Evolutionary conservation across 2,888 invertebrate species (phyloP), one percentile per base, ranked within the genome.

Genomic region (Ditylenchus weischeri): DNA sequence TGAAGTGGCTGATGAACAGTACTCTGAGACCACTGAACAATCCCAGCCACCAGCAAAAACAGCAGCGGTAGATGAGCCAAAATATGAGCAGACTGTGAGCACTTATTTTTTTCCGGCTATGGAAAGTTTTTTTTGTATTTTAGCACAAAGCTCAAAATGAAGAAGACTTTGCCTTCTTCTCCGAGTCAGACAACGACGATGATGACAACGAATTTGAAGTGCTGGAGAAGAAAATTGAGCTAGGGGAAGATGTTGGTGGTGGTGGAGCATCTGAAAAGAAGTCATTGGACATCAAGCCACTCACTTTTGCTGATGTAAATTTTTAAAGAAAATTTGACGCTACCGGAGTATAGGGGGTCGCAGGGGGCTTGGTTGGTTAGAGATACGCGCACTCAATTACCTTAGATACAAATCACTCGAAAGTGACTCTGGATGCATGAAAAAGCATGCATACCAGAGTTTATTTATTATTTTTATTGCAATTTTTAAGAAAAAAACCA

Each of bases 231-330:
- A 62, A 57, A 61, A 29, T 18, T 11, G 74, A 72, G 0, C 71
- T 72, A 23, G 67, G 69, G 4, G 43, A 43, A 43, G 65, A 69
- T 2, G 59, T n/a, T 13, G 64, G 58, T 11, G 64, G 58, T 11
- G 54, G 60, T 7, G 38, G 35, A 8, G 68, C 65, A n/a, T 65
- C 67, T n/a, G 69, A 73, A 43, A 57, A 43, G 21, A 66, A 65
- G n/a, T 71, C 71, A 19, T 19, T 47, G 4, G 72, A 64, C 2
- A 70, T 69, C 7, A 74, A 75, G 15, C 69, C 64, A n/a, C 51
- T 80, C 18, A 80, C 78, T 51, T 80, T 80, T 63, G 73, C 80
- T 21, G 80, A 80, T 71, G 80, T 79, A 29, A 64, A 71, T 58
- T 38, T 65, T 29, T 10, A 10, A 2, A 29, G 10, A 29, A 54